Conservation (phyloP, 2,797 vertebrate genomes). For the Pelobates cultripes region DNA sequence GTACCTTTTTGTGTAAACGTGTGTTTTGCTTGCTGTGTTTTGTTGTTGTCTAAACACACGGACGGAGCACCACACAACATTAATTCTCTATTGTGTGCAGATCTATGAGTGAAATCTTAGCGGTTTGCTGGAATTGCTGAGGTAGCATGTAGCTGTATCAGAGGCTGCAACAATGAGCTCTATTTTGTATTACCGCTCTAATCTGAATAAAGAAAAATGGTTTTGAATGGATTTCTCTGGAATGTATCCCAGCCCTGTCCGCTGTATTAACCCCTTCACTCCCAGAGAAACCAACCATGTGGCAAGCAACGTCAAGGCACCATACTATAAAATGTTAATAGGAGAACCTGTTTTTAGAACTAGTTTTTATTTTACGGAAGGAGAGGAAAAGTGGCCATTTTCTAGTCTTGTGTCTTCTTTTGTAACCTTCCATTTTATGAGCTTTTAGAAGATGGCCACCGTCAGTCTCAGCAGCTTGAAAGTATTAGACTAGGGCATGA, state of each 20-base stretch:
- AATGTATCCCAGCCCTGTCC: background rate
- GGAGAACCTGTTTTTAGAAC: no score
- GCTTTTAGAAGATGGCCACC: no score
- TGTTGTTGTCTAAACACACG: background rate
- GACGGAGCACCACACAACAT: background rate
- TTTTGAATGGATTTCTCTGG: background rate
- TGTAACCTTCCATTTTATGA: no score
- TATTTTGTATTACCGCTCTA: background rate
- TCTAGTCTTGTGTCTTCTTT: no score
- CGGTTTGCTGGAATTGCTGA: background rate
- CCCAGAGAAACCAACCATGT: no score
- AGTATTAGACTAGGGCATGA: no score
- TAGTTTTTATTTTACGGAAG: no score
- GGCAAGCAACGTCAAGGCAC: no score
- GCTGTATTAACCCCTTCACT: background rate
- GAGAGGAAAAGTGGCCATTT: no score
- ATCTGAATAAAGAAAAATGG: background rate
- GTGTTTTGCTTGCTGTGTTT: background rate
- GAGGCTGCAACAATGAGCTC: background rate
- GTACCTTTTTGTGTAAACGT: background rate
- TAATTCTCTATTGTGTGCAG: conserved; percentile 2
- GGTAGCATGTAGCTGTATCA: background rate
- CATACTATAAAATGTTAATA: no score
- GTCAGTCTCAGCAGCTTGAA: no score
- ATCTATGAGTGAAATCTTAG: conserved; percentile 1